Base-by-base conservation (phyloP, 2,888 invertebrate genomes). In the Cartodere bifasciata region DNA sequence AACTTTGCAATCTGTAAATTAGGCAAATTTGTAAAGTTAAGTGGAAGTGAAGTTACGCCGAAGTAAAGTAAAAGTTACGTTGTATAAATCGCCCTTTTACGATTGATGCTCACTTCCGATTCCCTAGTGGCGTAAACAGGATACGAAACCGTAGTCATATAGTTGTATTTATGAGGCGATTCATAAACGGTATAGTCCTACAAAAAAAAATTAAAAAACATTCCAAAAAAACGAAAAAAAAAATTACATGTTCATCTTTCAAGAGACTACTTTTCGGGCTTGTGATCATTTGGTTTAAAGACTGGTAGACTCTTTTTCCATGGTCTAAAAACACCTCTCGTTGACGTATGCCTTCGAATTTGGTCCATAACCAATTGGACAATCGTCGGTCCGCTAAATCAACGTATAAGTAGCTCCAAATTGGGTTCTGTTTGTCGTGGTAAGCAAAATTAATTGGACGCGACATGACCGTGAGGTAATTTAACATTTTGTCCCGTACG, bases 341-440 rank as follows among this genome's bases (percentile, higher is more conserved):
- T 52, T 90, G 88, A 42, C 81, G 74, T 14, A 76, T 74, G 44
- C 83, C 73, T 55, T 87, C 86, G 29, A 78, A 72, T 50, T 79
- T 75, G 48, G 85, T 85, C 90, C 90, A 90, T 21, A 84, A 62
- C 72, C 84, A 88, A 51, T 90, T 88, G 1, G 87, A 84, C 57
- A 88, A 76, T 63, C 86, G 81, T 4, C 87, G 81, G 61, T 90
- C 86, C 42, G 85, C 82, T 35, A 86, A 68, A 58, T 95, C 92
- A n/a, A 88, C 87, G 57, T 95, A 94, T 11, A 92, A 84, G 20
- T 92, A 90, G 0, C 92, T 92, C 95, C 95, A 98, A 14, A 92
- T 78, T 12, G 84, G 80, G 17, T 50, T 48, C 10, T 87, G 84
- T 54, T 86, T 84, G 35, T 76, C 74, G 31, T 79, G 67, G 41